Evolutionary conservation across 2,113 vertebrate species (phyloP).

Genomic region (Anhinga rufa): DNA sequence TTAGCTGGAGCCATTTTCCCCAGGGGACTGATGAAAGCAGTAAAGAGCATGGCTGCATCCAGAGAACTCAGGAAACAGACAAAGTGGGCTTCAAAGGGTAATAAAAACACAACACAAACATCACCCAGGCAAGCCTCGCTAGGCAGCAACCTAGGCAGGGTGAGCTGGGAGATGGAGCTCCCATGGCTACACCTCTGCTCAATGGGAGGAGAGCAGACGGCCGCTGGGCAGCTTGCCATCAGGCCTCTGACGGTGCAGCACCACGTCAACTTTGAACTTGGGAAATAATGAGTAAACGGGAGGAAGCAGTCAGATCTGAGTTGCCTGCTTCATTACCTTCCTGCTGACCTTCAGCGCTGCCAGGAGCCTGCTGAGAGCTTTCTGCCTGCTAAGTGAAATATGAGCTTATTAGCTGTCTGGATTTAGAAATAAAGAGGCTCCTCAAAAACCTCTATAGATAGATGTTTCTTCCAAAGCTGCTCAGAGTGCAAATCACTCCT

Average conservation of each 20-base stretch:
- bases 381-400: constrained; percentile 7
- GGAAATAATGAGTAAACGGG: neutral
- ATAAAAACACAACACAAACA: neutral
- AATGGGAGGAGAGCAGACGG: neutral
- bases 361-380: neutral
- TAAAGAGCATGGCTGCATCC: neutral
- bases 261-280: rapidly evolving
- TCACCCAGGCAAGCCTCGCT: neutral
- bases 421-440: neutral
- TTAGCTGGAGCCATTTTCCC: neutral
- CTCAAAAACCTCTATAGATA: neutral
- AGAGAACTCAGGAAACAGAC: rapidly evolving
- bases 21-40: neutral
- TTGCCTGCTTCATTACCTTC: neutral
- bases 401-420: neutral
- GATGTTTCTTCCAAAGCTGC: neutral
- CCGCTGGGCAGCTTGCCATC: neutral
- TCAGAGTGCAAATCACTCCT: neutral
- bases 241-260: neutral
- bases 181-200: neutral
- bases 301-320: neutral
- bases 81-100: neutral
- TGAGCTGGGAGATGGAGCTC: neutral
- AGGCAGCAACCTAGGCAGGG: neutral
- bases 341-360: neutral